phyloP scores from a whole-genome alignment of 2,113 vertebrate genomes.

The Pseudois nayaur region DNA sequence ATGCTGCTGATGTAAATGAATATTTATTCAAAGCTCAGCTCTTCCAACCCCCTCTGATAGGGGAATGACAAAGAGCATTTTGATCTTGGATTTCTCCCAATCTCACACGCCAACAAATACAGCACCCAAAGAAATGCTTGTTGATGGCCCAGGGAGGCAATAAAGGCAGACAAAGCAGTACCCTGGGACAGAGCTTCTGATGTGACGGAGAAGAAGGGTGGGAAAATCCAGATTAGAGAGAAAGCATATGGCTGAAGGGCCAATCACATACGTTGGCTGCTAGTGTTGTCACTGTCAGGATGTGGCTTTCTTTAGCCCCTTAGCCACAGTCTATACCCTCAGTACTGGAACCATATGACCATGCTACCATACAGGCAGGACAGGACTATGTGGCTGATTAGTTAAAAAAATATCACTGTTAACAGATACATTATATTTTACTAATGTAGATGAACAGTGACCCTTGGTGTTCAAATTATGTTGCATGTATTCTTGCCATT shows the following conservation, averaged over 20 bases:
- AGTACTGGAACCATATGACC: neutral
- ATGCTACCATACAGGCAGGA: neutral
- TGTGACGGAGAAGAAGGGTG: neutral
- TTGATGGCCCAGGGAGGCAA: neutral
- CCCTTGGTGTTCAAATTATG: neutral
- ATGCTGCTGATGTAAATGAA: slow-evolving; percentile 62
- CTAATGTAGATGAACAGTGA: neutral
- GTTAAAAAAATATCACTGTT: neutral
- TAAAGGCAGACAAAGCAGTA: neutral
- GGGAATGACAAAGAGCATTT: neutral
- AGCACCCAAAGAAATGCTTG: neutral
- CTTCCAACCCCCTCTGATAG: neutral
- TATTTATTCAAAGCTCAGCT: slow-evolving; percentile 44
- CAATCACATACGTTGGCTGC: neutral
- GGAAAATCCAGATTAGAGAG: neutral
- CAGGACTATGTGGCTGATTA: neutral
- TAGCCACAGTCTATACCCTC: neutral
- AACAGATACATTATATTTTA: neutral
- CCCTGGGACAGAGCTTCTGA: neutral
- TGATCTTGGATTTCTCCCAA: slow-evolving; percentile 13
- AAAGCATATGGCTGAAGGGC: neutral
- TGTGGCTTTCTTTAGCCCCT: neutral
- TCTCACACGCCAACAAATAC: neutral
- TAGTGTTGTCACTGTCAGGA: neutral
- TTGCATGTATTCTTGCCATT: neutral